Base-by-base conservation (phyloP, 2,797 vertebrate genomes). In the Lophotriccus pileatus region DNA sequence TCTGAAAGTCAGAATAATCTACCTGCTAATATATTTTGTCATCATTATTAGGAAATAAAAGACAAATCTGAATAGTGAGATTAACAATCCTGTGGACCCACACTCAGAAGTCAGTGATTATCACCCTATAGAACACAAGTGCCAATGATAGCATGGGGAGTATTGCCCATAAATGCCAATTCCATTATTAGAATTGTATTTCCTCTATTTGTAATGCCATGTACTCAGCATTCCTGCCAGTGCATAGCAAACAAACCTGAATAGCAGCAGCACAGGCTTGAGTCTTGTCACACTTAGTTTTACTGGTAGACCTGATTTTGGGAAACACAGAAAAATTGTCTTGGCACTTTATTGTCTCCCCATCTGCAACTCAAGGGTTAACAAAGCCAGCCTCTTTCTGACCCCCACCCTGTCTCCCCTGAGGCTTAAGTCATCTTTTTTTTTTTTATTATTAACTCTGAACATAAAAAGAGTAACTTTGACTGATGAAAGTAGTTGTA, bases 1-100 rank as follows among this genome's bases (percentile, higher is more conserved):
- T 84, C 79, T 60, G 60, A 52, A 90, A 28, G 24, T 49, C 32
- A 87, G 47, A 90, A 70, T 43, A 85, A 87, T 69, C 32, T 60
- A 28, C 37, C 36, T 36, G 18, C 44, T 62, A 62, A 87, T 68
- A 47, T 0, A 3, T 85, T 77, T 81, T 92, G 55, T 76, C 58
- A 69, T 34, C 7, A 12, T 43, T 56, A 81, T 30, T 50, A 73
- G 37, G 76, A 89, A 87, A 78, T 62, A 64, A 73, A 88, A 73
- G 39, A 8, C 10, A 79, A 82, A 32, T 6, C 2, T 84, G 84
- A 94, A 66, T 81, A 55, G 79, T 17, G 62, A 84, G 32, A 58
- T 84, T 32, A 43, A 32, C 14, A n/a, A 4, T 66, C 59, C 39
- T 56, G 39, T 59, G 55, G 59, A 87, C 36, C 37, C 73, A 76